Conservation (phyloP, 2,113 vertebrate genomes). For the Progne subis region DNA sequence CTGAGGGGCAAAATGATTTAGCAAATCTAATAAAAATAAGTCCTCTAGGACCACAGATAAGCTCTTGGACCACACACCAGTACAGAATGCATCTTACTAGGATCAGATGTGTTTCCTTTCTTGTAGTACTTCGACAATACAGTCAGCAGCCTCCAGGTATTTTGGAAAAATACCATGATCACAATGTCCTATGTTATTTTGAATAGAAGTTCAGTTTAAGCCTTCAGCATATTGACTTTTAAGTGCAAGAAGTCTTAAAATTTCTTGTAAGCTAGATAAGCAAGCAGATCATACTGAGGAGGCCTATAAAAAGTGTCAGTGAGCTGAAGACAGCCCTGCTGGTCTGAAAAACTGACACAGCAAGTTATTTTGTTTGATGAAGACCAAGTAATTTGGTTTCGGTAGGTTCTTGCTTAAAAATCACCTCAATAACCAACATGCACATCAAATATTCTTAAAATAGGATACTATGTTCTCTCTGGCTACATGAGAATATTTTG, state of each 20-base stretch:
- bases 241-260: neutral
- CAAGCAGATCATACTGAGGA: neutral
- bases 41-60: slow-evolving; percentile 17
- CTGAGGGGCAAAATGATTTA: neutral
- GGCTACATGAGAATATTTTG: neutral
- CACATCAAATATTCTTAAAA: neutral
- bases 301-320: neutral
- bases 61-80: slow-evolving; percentile 7
- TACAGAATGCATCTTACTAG: neutral
- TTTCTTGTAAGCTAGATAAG: neutral
- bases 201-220: neutral
- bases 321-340: neutral
- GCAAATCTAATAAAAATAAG: neutral
- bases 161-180: slow-evolving; percentile 44
- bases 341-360: neutral
- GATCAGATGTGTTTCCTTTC: slow-evolving; percentile 5
- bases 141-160: neutral
- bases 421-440: neutral
- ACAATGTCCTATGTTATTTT: neutral
- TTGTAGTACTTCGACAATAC: neutral
- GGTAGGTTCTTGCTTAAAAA: neutral
- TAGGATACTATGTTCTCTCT: neutral
- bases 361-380: neutral
- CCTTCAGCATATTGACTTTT: neutral
- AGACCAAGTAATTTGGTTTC: neutral